Evolutionary conservation across 2,113 vertebrate genomes (phyloP).

Genomic region (Chionomys nivalis): DNA sequence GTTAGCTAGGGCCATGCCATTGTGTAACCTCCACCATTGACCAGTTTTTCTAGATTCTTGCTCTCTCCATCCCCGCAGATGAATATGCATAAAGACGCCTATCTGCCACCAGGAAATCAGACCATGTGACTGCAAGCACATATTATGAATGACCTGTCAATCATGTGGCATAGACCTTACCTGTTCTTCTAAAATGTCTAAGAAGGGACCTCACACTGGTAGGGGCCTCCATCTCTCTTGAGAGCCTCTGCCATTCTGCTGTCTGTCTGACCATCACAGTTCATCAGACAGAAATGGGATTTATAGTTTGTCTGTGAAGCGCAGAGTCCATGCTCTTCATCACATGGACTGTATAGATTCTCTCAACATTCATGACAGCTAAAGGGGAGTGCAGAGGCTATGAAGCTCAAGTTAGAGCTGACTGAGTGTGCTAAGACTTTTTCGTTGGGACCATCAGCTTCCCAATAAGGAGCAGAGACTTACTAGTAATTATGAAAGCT

Average conservation of each 20-base stretch:
- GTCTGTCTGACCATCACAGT: background rate
- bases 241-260: background rate
- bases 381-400: background rate
- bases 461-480: background rate
- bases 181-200: background rate
- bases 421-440: background rate
- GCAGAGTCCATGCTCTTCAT: background rate
- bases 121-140: background rate
- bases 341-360: background rate
- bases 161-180: background rate
- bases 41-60: background rate
- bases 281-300: background rate
- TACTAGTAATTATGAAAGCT: background rate
- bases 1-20: background rate
- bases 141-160: background rate
- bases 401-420: background rate
- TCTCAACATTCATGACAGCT: background rate
- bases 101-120: background rate
- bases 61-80: background rate
- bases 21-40: background rate
- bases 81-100: background rate
- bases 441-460: background rate
- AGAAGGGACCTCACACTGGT: background rate
- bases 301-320: background rate
- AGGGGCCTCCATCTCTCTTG: background rate